Evolutionary conservation across 1,140 invertebrate species (phyloP).

Genomic region (Archegozetes longisetosus): DNA sequence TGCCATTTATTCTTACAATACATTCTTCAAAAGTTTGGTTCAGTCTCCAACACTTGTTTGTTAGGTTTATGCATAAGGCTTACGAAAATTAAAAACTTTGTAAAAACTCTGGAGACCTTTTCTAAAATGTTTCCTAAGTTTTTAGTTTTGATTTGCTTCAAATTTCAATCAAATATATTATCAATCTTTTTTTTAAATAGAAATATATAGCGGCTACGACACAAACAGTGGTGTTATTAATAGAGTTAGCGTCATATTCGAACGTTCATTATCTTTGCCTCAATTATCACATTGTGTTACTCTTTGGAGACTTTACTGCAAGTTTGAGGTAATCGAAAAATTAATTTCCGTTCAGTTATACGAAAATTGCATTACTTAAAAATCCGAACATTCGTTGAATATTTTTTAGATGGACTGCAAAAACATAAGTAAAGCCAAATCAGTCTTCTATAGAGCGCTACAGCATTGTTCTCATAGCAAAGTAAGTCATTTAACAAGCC

Average conservation of each 20-base stretch:
- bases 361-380: neutral
- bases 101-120: too few relatives aligned
- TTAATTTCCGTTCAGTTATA: too few relatives aligned
- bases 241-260: slow-evolving; percentile 5
- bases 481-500: slow-evolving; percentile 22
- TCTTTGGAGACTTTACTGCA: slow-evolving; percentile 22
- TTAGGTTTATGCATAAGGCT: too few relatives aligned
- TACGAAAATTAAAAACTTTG: too few relatives aligned
- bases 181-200: too few relatives aligned
- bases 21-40: neutral
- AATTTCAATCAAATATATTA: too few relatives aligned
- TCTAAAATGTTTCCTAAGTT: too few relatives aligned
- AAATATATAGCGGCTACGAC: slow-evolving; percentile 1
- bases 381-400: neutral
- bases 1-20: neutral
- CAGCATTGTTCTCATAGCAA: slow-evolving; percentile 33
- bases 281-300: slow-evolving; percentile 10
- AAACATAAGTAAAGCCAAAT: slow-evolving; percentile 23
- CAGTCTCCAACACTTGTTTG: too few relatives aligned
- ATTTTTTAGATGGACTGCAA: neutral
- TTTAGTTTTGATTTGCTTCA: too few relatives aligned
- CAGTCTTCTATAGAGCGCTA: slow-evolving; percentile 31
- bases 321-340: slow-evolving; percentile 21
- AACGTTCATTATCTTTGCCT: slow-evolving; percentile 3
- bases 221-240: slow-evolving; percentile 1